Base-by-base conservation (phyloP, 2,888 invertebrate genomes). In the Lobophora halterata region DNA sequence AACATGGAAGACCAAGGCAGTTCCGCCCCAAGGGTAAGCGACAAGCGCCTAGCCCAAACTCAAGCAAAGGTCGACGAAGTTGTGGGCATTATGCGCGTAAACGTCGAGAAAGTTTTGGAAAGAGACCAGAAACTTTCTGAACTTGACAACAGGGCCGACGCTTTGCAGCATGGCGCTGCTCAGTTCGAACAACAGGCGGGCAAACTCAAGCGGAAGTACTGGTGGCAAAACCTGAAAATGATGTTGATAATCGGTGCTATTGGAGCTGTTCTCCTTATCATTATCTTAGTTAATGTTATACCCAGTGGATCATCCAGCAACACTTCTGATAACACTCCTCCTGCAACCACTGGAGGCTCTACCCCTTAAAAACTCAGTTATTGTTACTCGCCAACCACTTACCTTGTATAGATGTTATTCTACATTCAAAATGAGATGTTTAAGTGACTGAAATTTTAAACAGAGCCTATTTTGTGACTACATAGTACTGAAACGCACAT, bases 181-280 rank as follows among this genome's bases (percentile, higher is more conserved):
- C 97, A 97, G 75, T 98, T 98, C 77, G 97, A 98, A 86, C 97
- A 97, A 64, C 97, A 97, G 76, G 97, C 98, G 55, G 97, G 96
- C 49, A 97, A 97, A 89, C 90, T 98, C 58, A 98, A 98, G 88
- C 91, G 97, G 74, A 98, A 98, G 87, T 97, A 96, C 77, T 98
- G 97, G 97, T 94, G 97, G 93, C 97, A 97, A 88, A 98, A 98
- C 87, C 90, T 97, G 81, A 98, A 98, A 90, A 96, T 96, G 95
- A 96, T 95, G 95, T 92, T 96, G 71, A 95, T 96, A 57, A 93
- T 96, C 89, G 95, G 95, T 64, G 93, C 93, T 60, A 95, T 96
- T 73, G 95, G 93, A 54, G 90, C 92, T 57, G 90, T 95, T 56
- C 83, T 96, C 73, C 88, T 96, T 81, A 93, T 94, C 78, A 93